phyloP scores from a whole-genome alignment of 2,113 vertebrate species.

The Chiloscyllium plagiosum region DNA sequence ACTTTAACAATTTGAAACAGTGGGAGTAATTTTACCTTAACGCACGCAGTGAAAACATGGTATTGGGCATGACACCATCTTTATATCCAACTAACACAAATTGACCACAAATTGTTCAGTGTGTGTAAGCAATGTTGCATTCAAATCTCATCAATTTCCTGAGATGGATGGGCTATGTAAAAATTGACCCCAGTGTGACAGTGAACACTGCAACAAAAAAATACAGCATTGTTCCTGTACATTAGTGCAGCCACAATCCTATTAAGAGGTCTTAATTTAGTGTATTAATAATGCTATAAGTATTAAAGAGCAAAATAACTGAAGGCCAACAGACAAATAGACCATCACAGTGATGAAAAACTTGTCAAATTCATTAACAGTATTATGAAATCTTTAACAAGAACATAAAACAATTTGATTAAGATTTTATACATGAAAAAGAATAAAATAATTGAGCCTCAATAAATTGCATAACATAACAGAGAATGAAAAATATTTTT shows the following conservation, averaged over 20 bases:
- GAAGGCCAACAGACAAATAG: conserved; percentile 10
- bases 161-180: not conserved
- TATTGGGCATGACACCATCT: not conserved
- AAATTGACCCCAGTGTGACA: not conserved
- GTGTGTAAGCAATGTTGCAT: not conserved
- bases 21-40: conserved; percentile 14
- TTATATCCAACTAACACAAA: not conserved
- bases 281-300: not conserved
- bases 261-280: not conserved
- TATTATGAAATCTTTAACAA: conserved; percentile 19
- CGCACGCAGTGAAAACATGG: not conserved
- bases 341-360: conserved; percentile 2
- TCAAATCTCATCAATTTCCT: not conserved
- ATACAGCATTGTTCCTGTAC: not conserved
- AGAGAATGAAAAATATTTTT: conserved; percentile 3
- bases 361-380: conserved; percentile 6
- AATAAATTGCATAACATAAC: conserved; percentile 34
- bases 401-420: conserved; percentile 32
- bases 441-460: not conserved
- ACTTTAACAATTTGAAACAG: conserved; percentile 29
- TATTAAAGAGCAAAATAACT: not conserved
- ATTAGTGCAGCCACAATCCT: not conserved
- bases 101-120: not conserved
- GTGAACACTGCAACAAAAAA: not conserved
- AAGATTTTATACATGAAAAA: not conserved